Conservation (phyloP, 1,140 invertebrate species). For the Ips typographus region DNA sequence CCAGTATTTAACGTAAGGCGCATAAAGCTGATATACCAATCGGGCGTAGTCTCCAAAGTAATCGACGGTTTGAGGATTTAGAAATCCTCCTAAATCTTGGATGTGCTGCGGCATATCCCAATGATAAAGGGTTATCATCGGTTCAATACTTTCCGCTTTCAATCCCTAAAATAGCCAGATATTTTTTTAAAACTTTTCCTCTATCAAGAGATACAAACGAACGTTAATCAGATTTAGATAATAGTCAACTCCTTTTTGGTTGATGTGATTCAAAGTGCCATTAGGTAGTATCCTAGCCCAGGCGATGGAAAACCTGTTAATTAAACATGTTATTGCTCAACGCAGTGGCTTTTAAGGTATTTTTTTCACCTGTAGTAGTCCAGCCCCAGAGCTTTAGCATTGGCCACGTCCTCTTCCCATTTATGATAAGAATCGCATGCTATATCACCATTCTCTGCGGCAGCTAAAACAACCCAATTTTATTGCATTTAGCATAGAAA, state of each 20-base stretch:
- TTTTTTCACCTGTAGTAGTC: constrained; percentile 8
- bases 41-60: constrained; percentile 48
- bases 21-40: constrained; percentile 29
- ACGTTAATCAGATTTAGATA: constrained; percentile 62
- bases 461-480: constrained; percentile 1
- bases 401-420: constrained; percentile 8
- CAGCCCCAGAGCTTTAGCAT: constrained; percentile 4
- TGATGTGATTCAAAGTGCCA: constrained; percentile 53
- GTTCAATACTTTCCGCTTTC: constrained; percentile 56
- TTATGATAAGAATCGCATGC: constrained; percentile 7
- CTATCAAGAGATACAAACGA: not conserved
- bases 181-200: constrained; percentile 1
- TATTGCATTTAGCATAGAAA: not conserved
- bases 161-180: constrained; percentile 42
- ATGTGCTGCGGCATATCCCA: constrained; percentile 69
- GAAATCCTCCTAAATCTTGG: constrained; percentile 54
- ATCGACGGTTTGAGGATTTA: constrained; percentile 45
- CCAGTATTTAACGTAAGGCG: constrained; percentile 51
- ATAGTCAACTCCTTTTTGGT: constrained; percentile 63
- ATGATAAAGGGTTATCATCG: constrained; percentile 70
- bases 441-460: constrained; percentile 5
- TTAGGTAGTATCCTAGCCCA: constrained; percentile 56
- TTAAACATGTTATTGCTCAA: not conserved
- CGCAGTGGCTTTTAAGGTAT: not conserved
- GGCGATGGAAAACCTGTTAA: constrained; percentile 59